These are phyloP conservation scores for Poicephalus gulielmi DNA, from an alignment of 2,113 vertebrate species.

Conservation along the genomic window DNA sequence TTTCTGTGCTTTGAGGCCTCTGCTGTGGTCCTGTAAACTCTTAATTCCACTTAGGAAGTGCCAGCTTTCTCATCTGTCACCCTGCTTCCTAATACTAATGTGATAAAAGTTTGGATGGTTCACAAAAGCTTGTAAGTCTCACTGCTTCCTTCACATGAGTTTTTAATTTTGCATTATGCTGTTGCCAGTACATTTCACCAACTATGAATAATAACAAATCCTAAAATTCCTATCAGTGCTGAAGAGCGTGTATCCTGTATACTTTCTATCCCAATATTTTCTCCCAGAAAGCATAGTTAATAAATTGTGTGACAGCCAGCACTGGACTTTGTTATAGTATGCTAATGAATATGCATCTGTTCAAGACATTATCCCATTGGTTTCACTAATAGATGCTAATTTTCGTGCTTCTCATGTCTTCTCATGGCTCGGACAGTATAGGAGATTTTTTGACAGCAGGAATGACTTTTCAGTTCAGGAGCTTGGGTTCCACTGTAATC, in stretches of 20 bases:
- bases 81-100: not conserved
- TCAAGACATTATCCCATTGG: not conserved
- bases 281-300: not conserved
- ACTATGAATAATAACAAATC: not conserved
- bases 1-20: not conserved
- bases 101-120: not conserved
- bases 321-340: not conserved
- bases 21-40: not conserved
- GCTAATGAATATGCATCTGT: not conserved
- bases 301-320: not conserved
- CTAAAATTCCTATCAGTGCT: not conserved
- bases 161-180: not conserved
- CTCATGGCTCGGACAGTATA: not conserved
- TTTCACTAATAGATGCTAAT: slow-evolving; percentile 13
- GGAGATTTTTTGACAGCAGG: not conserved
- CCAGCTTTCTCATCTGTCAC: not conserved
- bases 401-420: not conserved
- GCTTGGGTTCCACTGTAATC: not conserved
- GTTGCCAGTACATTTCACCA: not conserved
- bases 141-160: not conserved
- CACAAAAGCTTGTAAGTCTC: not conserved
- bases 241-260: not conserved
- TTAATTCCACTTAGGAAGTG: not conserved
- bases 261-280: not conserved
- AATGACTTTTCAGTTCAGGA: not conserved